Evolutionary conservation across 2,797 vertebrate species (phyloP).

Genomic region (Gymnoscopelus microlampas): DNA sequence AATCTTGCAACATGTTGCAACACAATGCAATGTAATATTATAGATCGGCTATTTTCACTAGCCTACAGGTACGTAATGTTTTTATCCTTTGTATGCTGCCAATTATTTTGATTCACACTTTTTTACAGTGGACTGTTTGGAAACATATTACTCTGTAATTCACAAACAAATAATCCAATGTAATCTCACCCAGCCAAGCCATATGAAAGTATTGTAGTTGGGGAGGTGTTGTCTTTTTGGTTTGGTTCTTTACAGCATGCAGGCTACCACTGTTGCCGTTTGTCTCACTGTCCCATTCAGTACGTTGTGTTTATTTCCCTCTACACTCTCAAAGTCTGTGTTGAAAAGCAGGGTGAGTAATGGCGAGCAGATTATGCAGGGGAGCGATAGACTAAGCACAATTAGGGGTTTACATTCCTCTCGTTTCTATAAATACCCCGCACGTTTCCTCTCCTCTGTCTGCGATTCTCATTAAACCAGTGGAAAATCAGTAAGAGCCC

Average conservation of each 20-base stretch:
- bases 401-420: slow-evolving; percentile 90
- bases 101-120: background rate
- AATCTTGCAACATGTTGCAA: too few relatives aligned
- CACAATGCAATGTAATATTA: too few relatives aligned
- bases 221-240: too few relatives aligned
- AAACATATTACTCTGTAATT: background rate
- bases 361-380: slow-evolving; percentile 85
- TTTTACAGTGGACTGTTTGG: background rate
- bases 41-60: too few relatives aligned
- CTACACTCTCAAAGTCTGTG: slow-evolving; percentile 32
- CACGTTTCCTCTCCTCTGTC: slow-evolving; percentile 87
- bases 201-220: too few relatives aligned
- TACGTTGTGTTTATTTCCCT: slow-evolving; percentile 1
- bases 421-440: slow-evolving; percentile 92
- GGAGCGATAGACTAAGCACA: slow-evolving; percentile 91
- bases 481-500: slow-evolving; percentile 80
- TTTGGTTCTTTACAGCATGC: background rate
- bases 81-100: background rate
- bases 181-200: background rate
- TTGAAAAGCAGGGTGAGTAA: slow-evolving; percentile 72
- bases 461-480: slow-evolving; percentile 91
- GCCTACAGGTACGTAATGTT: too few relatives aligned
- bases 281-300: slow-evolving; percentile 1
- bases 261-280: background rate
- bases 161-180: background rate